Evolutionary conservation across 2,113 vertebrate genomes (phyloP).

Genomic region (Amazona vittata): DNA sequence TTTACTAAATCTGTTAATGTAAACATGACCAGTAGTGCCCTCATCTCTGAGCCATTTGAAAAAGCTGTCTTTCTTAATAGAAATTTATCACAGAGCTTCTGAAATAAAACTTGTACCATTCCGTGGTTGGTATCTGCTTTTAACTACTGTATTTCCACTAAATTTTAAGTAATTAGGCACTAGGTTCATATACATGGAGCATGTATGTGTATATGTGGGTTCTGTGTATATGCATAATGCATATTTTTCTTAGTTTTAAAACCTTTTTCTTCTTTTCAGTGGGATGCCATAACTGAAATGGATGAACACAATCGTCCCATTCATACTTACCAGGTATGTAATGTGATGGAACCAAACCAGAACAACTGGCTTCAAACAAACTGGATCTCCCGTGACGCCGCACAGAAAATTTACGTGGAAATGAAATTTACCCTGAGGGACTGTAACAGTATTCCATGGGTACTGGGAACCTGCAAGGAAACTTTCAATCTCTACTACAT

Average conservation of each 20-base stretch:
- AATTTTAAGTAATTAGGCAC: background rate
- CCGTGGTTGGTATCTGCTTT: background rate
- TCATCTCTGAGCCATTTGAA: background rate
- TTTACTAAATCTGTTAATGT: background rate
- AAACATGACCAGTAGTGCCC: background rate
- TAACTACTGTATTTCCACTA: background rate
- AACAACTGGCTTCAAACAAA: slow-evolving; percentile 97
- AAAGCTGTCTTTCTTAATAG: background rate
- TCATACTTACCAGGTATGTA: slow-evolving; percentile 95
- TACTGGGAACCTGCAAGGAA: slow-evolving; percentile 94
- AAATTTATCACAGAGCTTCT: background rate
- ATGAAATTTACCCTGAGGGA: slow-evolving; percentile 94
- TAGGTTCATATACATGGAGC: accelerated
- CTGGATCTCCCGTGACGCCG: slow-evolving; percentile 93
- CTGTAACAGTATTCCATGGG: slow-evolving; percentile 97
- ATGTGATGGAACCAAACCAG: slow-evolving; percentile 95
- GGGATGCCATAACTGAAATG: slow-evolving; percentile 98
- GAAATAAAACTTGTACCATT: background rate
- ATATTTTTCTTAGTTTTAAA: background rate
- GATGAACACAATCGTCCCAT: slow-evolving; percentile 95
- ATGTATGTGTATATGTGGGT: accelerated
- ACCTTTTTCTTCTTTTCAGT: slow-evolving; percentile 73
- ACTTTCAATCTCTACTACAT: slow-evolving; percentile 95
- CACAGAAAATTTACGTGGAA: slow-evolving; percentile 94
- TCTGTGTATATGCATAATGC: background rate